Percentiles rank a stretch among this genome's conserved stretches.
Conservation (phyloP, 1,140 invertebrate genomes). For the Drosophila novamexicana region DNA sequence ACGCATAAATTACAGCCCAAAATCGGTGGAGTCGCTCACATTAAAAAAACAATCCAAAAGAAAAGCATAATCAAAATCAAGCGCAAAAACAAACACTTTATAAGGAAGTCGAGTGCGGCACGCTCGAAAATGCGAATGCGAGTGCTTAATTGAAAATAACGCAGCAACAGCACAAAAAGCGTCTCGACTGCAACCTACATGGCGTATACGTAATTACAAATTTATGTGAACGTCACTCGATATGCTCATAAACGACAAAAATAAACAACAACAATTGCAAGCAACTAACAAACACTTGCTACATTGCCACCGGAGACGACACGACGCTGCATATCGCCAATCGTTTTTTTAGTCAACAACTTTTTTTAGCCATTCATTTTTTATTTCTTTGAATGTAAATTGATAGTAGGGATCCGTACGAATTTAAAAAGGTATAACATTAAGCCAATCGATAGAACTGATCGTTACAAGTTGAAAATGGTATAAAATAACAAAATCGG, state of each 20-base stretch:
- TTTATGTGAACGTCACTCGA: slow-evolving; percentile 69
- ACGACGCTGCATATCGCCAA: background rate
- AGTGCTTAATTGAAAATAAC: slow-evolving; percentile 66
- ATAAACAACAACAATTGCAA: slow-evolving; percentile 52
- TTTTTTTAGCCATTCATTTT: too few relatives aligned
- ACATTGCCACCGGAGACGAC: slow-evolving; percentile 18
- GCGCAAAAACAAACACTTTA: slow-evolving; percentile 53
- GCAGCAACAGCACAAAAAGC: slow-evolving; percentile 20
- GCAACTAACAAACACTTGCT: slow-evolving; percentile 45
- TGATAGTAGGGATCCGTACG: too few relatives aligned
- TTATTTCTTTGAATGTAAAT: too few relatives aligned
- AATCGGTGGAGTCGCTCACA: slow-evolving; percentile 47
- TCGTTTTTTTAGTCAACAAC: too few relatives aligned
- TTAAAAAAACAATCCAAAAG: background rate
- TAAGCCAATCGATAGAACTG: too few relatives aligned
- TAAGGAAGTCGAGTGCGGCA: slow-evolving; percentile 68
- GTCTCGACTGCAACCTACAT: slow-evolving; percentile 59
- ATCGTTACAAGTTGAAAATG: too few relatives aligned
- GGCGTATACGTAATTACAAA: slow-evolving; percentile 81
- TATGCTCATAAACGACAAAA: slow-evolving; percentile 28
- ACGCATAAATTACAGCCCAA: slow-evolving; percentile 72
- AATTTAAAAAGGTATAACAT: too few relatives aligned
- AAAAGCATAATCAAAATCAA: slow-evolving; percentile 23
- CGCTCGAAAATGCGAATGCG: slow-evolving; percentile 46
- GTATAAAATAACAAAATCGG: too few relatives aligned